Evolutionary conservation across 2,113 vertebrate species (phyloP).

Genomic region (Tychaedon coryphoeus): DNA sequence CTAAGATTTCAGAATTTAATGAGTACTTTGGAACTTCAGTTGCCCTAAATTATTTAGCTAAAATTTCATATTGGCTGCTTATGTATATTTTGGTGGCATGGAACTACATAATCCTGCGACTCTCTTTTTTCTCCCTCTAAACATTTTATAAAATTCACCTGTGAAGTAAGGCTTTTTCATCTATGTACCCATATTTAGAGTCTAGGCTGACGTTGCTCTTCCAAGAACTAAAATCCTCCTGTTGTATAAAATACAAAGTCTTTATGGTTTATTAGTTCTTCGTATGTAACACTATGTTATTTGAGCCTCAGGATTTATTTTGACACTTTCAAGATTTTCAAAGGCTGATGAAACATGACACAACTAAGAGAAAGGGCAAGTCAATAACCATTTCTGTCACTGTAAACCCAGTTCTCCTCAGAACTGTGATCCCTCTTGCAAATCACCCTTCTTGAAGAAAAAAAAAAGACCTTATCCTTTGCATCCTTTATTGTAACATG

Average conservation of each 20-base stretch:
- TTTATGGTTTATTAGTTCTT: neutral
- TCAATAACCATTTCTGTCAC: neutral
- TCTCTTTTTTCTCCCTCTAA: too few species aligned
- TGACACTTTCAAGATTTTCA: neutral
- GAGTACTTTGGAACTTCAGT: neutral
- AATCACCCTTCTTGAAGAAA: neutral
- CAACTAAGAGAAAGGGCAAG: neutral
- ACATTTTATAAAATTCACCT: neutral
- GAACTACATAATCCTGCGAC: neutral
- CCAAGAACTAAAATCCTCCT: neutral
- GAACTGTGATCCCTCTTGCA: neutral
- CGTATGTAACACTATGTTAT: neutral
- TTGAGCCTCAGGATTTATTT: neutral
- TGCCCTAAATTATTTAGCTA: neutral
- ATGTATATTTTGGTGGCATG: neutral
- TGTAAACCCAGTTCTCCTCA: neutral
- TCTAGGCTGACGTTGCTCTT: neutral
- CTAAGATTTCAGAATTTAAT: neutral
- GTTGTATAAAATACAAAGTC: neutral
- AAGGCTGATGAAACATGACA: conserved; percentile 7
- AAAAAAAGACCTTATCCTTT: neutral
- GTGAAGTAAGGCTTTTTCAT: neutral
- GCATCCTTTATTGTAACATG: neutral
- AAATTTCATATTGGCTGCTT: neutral
- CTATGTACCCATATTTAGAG: neutral